phyloP scores from a whole-genome alignment of 2,797 vertebrate species.

The Siniperca scherzeri region DNA sequence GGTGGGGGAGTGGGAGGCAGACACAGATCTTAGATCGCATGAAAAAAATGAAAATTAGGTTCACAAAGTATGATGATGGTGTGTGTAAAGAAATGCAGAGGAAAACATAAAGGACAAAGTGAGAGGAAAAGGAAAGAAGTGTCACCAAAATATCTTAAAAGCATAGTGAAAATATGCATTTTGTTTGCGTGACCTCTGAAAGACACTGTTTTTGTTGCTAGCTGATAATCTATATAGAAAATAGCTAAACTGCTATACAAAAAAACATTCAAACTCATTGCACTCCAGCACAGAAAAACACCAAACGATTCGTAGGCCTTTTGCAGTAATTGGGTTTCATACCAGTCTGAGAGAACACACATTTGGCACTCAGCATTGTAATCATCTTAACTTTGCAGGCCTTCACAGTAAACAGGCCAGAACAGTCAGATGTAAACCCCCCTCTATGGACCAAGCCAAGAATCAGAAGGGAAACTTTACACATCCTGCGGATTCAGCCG shows the following conservation, averaged over 20 bases:
- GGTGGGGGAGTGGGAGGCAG: conserved; percentile 19
- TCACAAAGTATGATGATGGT: conserved; percentile 45
- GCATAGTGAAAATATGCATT: conserved; percentile 16
- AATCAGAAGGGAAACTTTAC: conserved; percentile 81
- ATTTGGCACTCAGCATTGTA: conserved; percentile 74
- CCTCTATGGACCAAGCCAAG: conserved; percentile 60
- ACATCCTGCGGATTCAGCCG: conserved; percentile 80
- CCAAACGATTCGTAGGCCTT: conserved; percentile 24
- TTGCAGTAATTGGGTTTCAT: conserved; percentile 53
- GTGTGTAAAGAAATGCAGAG: conserved; percentile 39
- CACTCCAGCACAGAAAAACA: conserved; percentile 51
- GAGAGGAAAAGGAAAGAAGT: not conserved
- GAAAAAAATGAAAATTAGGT: conserved; percentile 54
- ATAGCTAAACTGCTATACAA: conserved; percentile 14
- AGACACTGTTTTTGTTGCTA: conserved; percentile 26
- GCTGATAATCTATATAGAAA: conserved; percentile 20
- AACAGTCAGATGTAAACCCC: conserved; percentile 61
- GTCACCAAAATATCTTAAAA: conserved; percentile 37
- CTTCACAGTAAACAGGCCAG: conserved; percentile 71
- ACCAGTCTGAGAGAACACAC: conserved; percentile 63
- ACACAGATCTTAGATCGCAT: conserved; percentile 29
- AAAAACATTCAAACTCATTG: conserved; percentile 38
- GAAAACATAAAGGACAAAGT: conserved; percentile 33
- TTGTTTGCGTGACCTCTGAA: conserved; percentile 36
- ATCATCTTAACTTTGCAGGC: conserved; percentile 75